Evolutionary conservation across 2,888 invertebrate species (phyloP).

Genomic region (Drepana falcataria): DNA sequence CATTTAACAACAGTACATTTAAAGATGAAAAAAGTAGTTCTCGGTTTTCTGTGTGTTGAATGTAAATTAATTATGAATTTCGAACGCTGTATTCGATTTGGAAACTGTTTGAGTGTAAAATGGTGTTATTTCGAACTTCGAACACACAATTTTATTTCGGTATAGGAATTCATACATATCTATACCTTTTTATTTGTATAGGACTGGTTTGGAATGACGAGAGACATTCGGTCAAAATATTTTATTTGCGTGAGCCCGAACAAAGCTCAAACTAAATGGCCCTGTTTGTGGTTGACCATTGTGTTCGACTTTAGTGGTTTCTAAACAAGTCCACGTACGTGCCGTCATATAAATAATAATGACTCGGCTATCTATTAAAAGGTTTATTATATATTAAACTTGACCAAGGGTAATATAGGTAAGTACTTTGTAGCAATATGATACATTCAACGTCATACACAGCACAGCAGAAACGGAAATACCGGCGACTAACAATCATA

Average conservation of each 20-base stretch:
- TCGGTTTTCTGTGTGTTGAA: too few species aligned
- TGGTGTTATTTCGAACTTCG: too few species aligned
- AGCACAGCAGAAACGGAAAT: too few species aligned
- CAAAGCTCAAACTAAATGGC: constrained; percentile 43
- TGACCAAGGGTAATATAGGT: neutral
- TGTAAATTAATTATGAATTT: too few species aligned
- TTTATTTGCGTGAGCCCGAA: constrained; percentile 55
- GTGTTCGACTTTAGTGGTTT: constrained; percentile 49
- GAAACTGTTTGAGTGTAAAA: too few species aligned
- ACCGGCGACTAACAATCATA: too few species aligned
- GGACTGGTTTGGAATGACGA: constrained; percentile 28
- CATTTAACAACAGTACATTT: too few species aligned
- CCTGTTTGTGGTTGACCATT: constrained; percentile 54
- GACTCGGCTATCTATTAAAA: constrained; percentile 13
- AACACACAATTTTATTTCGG: neutral
- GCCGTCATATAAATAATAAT: constrained; percentile 14
- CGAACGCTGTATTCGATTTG: too few species aligned
- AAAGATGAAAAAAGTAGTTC: too few species aligned
- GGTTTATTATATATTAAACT: constrained; percentile 7
- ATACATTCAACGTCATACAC: too few species aligned
- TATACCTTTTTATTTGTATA: constrained; percentile 29
- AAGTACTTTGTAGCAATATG: neutral
- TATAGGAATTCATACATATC: constrained; percentile 2
- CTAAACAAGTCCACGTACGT: constrained; percentile 45
- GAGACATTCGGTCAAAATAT: constrained; percentile 44